Base-by-base conservation (phyloP, 2,113 vertebrate genomes). In the Gobiocypris rarus region DNA sequence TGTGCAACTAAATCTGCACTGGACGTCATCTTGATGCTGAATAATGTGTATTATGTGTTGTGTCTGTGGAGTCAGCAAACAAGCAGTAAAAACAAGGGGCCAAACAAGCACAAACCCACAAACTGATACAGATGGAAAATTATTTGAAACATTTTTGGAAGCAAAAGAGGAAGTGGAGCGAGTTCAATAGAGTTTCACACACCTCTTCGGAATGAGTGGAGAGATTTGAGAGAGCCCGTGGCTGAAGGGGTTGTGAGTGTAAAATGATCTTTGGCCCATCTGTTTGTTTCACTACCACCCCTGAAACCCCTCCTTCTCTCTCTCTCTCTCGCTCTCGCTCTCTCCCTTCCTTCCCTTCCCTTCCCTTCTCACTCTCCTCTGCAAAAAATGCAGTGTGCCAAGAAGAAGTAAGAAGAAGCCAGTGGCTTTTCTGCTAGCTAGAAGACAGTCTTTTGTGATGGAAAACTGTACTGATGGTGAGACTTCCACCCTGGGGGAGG, bases 401-500 rank as follows among this genome's bases (percentile, higher is more conserved):
- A 38, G 38, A 5, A 38, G 34, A 38, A 38, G 38, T 7, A 38
- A 38, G 61, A 88, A 85, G 86, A 84, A 83, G 86, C 91, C 87
- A 48, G 78, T 88, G 88, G 91, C 52, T 86, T 85, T 89, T 90
- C 85, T 90, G 89, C 90, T 79, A 85, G 90, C 82, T 86, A 82
- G 86, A 83, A 91, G 89, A 91, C 83, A 87, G 89, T 87, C 84
- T 88, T 91, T 89, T 90, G 87, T 90, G 89, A 94, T 86, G 86
- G 89, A 94, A 94, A 93, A 88, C 89, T 89, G 84, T 87, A 93
- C 91, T 94, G 94, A 92, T 94, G 90, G 89, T 77, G 87, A 93
- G 90, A 90, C 87, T 92, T 89, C 56, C 86, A 90, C 89, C 91
- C 92, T 89, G 88, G 91, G 91, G 92, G 91, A 92, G 91, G 93